Evolutionary conservation across 2,888 invertebrate species (phyloP).

Genomic region (Smittia sp.): DNA sequence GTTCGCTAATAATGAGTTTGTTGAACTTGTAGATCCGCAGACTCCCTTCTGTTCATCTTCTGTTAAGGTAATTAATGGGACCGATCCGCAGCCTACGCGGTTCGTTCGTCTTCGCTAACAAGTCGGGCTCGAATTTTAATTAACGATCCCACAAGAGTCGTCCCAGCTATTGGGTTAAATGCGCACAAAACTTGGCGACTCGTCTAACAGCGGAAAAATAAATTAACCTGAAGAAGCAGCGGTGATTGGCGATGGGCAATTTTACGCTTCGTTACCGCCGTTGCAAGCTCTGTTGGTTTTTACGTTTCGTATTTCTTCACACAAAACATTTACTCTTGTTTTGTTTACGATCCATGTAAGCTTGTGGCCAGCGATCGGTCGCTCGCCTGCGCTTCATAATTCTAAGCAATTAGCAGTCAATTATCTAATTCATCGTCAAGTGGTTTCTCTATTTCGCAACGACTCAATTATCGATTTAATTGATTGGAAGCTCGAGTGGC

Average conservation of each 20-base stretch:
- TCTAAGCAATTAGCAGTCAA: slow-evolving; percentile 34
- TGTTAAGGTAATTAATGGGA: neutral
- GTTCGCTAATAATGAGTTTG: slow-evolving; percentile 3
- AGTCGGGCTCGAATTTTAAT: slow-evolving; percentile 8
- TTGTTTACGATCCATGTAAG: slow-evolving; percentile 28
- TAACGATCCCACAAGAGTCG: slow-evolving; percentile 30
- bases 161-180: neutral
- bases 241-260: slow-evolving; percentile 40
- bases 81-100: slow-evolving; percentile 9
- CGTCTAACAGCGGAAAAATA: neutral
- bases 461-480: slow-evolving; percentile 1
- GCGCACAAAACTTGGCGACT: neutral
- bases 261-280: slow-evolving; percentile 34
- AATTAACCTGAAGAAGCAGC: neutral
- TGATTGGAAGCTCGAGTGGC: neutral
- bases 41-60: neutral
- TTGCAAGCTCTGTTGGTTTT: slow-evolving; percentile 33
- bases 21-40: slow-evolving; percentile 8
- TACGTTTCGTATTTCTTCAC: neutral
- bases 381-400: neutral
- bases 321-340: neutral
- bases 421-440: slow-evolving; percentile 18
- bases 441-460: neutral
- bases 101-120: neutral
- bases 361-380: neutral